Conservation (phyloP, 2,888 invertebrate species). For the Hirtodrosophila duncani region DNA sequence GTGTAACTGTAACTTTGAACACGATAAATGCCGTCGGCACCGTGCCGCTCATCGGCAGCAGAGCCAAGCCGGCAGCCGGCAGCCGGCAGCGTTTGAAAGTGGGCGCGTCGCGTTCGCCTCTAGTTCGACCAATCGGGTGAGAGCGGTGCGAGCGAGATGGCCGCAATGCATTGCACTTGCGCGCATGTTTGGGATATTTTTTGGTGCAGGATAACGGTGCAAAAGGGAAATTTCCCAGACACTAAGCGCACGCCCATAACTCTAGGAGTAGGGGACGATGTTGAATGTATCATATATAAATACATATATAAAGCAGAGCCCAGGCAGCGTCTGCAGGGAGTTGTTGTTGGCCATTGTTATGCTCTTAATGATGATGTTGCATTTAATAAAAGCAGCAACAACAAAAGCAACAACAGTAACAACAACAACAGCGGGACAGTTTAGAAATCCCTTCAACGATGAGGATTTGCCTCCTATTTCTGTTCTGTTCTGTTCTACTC, state of each 20-base stretch:
- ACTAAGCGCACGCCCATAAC: conserved; percentile 32
- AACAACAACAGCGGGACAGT: too few relatives aligned
- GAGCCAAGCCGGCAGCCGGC: conserved; percentile 2
- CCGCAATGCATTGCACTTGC: conserved; percentile 37
- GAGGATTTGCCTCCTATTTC: conserved; percentile 5
- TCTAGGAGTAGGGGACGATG: too few relatives aligned
- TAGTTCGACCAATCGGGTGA: conserved; percentile 38
- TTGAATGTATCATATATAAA: too few relatives aligned
- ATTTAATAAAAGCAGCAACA: conserved; percentile 57
- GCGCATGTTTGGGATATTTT: conserved; percentile 55
- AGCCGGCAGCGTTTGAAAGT: conserved; percentile 18
- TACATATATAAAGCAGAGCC: too few relatives aligned
- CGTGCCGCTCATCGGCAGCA: conserved; percentile 10
- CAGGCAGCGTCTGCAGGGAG: not conserved
- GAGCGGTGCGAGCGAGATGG: conserved; percentile 37
- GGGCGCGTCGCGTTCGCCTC: conserved; percentile 45
- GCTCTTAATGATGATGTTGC: conserved; percentile 70
- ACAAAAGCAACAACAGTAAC: conserved; percentile 35
- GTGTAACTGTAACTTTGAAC: conserved; percentile 27
- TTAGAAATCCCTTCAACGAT: too few relatives aligned
- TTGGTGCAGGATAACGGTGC: conserved; percentile 27
- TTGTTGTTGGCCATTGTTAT: conserved; percentile 55
- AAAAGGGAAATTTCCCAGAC: conserved; percentile 41
- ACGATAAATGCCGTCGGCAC: conserved; percentile 41
- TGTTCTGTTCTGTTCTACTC: too few relatives aligned